Evolutionary conservation across 2,888 invertebrate genomes (phyloP), one percentile per base, ranked within the genome.

Genomic region (Hypselothyrea guttata): DNA sequence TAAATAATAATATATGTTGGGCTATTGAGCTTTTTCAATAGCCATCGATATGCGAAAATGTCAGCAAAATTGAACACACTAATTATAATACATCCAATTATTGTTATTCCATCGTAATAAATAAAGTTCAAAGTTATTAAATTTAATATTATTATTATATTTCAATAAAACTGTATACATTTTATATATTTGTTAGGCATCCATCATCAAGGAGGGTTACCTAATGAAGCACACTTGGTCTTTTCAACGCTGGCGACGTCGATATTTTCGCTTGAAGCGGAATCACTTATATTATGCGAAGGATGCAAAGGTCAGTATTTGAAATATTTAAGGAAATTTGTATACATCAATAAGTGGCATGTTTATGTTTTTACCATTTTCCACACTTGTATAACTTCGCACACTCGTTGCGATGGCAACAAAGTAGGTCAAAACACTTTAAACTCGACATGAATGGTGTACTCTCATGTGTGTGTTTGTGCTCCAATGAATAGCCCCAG

Each of bases 151-250:
- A n/a, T n/a, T n/a, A n/a, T n/a, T n/a, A n/a, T n/a, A n/a, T n/a
- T n/a, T n/a, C n/a, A n/a, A n/a, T n/a, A n/a, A n/a, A n/a, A n/a
- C n/a, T n/a, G n/a, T n/a, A n/a, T n/a, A n/a, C 30, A 28, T 16
- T 34, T 22, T 28, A 8, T 27, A 4, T 34, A 1, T 7, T n/a
- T 45, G 2, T 22, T 86, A 92, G 92, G 91, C 90, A 90, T 92
- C 92, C 75, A 90, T 92, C 72, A 90, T 91, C 86, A 95, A 95
- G 90, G 96, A 96, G 90, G 96, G 96, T 59, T 96, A 93, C 91
- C 91, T 96, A 90, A 92, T 95, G 93, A 96, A 96, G 91, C 96
- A 96, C 91, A 95, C 95, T 65, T 94, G 94, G 91, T 94, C 94
- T 84, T 95, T 95, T 90, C 95, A 96, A 91, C 92, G 96, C 89